Evolutionary conservation across 2,888 invertebrate genomes (phyloP).

Genomic region (Odontothrips loti): DNA sequence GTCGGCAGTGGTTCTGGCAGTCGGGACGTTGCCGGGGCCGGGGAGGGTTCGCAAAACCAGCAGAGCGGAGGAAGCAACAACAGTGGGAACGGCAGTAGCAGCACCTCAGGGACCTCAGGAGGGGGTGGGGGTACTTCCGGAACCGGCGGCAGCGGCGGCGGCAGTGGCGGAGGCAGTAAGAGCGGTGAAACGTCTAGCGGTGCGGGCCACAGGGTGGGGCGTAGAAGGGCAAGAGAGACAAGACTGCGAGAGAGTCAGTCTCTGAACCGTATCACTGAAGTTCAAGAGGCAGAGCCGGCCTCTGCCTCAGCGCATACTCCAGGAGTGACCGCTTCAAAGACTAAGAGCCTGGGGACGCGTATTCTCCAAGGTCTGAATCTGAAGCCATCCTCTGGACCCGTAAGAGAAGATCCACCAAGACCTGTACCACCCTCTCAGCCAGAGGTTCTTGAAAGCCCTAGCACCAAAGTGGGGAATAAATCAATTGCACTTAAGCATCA

Average conservation of each 20-base stretch:
- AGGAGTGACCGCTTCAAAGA: not conserved
- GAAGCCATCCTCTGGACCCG: not conserved
- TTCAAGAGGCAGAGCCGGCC: constrained; percentile 62
- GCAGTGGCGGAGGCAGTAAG: constrained; percentile 37
- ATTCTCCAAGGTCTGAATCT: constrained; percentile 26
- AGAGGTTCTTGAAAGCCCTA: not conserved
- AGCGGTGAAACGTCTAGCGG: not conserved
- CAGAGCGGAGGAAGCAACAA: constrained; percentile 41
- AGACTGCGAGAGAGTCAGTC: constrained; percentile 76
- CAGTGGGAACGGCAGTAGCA: constrained; percentile 41
- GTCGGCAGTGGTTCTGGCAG: constrained; percentile 35
- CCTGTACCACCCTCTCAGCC: not conserved
- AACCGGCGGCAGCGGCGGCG: constrained; percentile 43
- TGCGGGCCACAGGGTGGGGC: constrained; percentile 41
- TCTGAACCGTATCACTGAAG: constrained; percentile 78
- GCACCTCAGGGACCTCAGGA: constrained; percentile 40
- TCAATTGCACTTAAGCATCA: not conserved
- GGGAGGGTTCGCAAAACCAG: constrained; percentile 40
- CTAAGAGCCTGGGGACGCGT: not conserved
- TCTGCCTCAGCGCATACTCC: constrained; percentile 40
- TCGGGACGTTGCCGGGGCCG: constrained; percentile 34
- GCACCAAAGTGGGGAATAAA: not conserved
- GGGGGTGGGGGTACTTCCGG: constrained; percentile 38
- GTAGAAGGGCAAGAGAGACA: constrained; percentile 59
- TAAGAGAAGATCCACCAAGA: not conserved